Evolutionary conservation across 2,113 vertebrate species (phyloP).

Genomic region (Calidris pygmaea): DNA sequence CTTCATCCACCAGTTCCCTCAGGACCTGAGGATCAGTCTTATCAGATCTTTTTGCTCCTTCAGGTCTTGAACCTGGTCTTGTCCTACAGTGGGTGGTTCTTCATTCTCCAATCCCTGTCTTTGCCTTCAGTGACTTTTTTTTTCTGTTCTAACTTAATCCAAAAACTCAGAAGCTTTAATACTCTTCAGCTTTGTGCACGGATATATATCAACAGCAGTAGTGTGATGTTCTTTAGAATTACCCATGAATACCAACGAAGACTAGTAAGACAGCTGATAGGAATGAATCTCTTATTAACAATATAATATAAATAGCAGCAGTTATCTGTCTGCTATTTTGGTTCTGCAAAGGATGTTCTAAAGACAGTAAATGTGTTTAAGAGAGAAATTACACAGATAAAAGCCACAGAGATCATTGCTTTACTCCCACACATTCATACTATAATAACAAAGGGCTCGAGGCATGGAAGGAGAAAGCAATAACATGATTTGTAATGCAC

Average conservation of each 20-base stretch:
- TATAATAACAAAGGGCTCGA: not conserved
- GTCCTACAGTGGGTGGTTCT: not conserved
- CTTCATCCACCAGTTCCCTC: not conserved
- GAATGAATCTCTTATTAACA: not conserved
- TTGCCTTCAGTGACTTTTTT: not conserved
- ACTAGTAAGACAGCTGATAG: not conserved
- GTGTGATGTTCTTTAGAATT: not conserved
- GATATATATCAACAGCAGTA: not conserved
- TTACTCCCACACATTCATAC: not conserved
- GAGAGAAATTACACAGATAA: constrained; percentile 21
- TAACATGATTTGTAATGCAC: not conserved
- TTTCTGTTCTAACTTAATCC: not conserved
- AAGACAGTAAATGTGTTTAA: constrained; percentile 5
- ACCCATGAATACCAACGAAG: not conserved
- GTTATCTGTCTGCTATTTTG: not conserved
- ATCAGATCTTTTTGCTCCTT: not conserved
- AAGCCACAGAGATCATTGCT: not conserved
- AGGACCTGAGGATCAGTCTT: not conserved
- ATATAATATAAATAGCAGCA: constrained; percentile 9
- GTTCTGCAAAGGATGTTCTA: not conserved
- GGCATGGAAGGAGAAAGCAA: not conserved
- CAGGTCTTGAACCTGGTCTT: not conserved
- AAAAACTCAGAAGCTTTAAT: not conserved
- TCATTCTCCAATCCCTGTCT: not conserved
- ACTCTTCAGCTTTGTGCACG: not conserved